These are phyloP conservation scores for Drosophila pseudotalamancana DNA, from an alignment of 2,888 invertebrate genomes.

Conservation along the genomic window DNA sequence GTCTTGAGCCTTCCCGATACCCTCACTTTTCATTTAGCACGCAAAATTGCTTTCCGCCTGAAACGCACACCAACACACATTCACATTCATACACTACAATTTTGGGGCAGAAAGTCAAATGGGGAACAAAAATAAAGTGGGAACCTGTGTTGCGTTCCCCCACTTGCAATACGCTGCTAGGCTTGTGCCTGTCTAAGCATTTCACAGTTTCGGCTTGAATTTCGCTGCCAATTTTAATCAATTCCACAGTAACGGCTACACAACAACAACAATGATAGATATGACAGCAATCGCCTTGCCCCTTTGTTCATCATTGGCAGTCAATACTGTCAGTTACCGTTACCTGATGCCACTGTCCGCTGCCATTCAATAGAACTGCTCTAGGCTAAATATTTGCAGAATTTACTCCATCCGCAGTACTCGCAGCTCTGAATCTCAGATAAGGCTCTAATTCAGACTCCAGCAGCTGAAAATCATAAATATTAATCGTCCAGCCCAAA, in stretches of 20 bases:
- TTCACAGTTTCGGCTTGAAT: constrained; percentile 22
- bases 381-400: not conserved
- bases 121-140: too few relatives aligned
- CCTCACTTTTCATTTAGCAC: constrained; percentile 50
- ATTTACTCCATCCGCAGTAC: not conserved
- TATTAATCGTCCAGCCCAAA: too few relatives aligned
- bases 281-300: not conserved
- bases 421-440: not conserved
- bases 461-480: too few relatives aligned
- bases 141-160: constrained; percentile 4
- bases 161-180: constrained; percentile 26
- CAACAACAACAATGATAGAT: not conserved
- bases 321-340: constrained; percentile 13
- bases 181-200: constrained; percentile 40
- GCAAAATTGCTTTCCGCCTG: constrained; percentile 48
- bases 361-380: constrained; percentile 12
- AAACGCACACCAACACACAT: not conserved
- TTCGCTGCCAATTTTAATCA: constrained; percentile 61
- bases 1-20: not conserved
- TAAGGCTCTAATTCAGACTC: not conserved
- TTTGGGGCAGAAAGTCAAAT: constrained; percentile 2
- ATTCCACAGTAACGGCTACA: constrained; percentile 41
- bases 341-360: not conserved
- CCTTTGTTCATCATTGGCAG: constrained; percentile 16
- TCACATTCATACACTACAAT: not conserved